Evolutionary conservation across 2,113 vertebrate species (phyloP).

Genomic region (Micronisus gabar): DNA sequence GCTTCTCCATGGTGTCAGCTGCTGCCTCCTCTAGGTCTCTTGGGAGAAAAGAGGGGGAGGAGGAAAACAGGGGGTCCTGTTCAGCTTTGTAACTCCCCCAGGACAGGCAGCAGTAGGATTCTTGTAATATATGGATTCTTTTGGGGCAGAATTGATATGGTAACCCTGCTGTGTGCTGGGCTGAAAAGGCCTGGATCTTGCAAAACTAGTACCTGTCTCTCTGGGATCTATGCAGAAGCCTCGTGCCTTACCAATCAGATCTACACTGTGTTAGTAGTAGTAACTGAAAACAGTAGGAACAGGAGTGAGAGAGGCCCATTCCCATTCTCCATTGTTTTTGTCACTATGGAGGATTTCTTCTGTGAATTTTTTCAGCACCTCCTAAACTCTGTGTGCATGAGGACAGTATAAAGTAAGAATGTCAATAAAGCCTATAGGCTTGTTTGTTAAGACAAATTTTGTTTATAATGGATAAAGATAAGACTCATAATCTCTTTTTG

Average conservation of each 20-base stretch:
- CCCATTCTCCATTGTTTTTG: background rate
- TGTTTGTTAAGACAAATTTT: background rate
- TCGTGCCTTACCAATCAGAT: background rate
- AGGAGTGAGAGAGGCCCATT: background rate
- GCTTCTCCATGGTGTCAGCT: background rate
- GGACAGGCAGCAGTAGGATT: background rate
- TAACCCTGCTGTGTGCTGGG: background rate
- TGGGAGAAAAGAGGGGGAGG: background rate
- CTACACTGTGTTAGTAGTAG: background rate
- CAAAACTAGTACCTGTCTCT: background rate
- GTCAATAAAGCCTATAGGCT: background rate
- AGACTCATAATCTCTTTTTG: background rate
- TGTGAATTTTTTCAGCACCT: background rate
- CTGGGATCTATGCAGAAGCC: background rate
- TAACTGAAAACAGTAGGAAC: background rate
- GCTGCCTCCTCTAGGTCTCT: background rate
- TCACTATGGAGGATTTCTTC: background rate
- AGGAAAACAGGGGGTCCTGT: background rate
- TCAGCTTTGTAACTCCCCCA: background rate
- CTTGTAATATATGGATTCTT: background rate
- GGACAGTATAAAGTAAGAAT: background rate
- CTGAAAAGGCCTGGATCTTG: background rate
- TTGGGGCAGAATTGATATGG: background rate
- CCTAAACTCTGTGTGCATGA: background rate
- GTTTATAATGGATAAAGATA: background rate